Evolutionary conservation across 2,888 invertebrate genomes (phyloP).

Genomic region (Nemotelus pantherinus): DNA sequence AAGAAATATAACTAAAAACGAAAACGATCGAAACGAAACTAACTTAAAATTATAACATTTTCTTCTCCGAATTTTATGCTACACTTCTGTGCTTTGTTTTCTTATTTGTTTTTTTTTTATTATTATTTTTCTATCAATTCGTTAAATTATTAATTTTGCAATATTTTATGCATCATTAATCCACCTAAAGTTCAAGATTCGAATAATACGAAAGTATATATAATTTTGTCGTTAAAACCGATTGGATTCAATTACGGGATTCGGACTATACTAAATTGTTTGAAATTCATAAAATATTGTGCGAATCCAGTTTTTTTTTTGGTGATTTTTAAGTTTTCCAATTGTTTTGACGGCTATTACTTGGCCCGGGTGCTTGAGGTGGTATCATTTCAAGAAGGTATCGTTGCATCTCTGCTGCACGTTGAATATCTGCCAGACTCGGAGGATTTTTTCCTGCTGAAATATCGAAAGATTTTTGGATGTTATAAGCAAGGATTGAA

Average conservation of each 20-base stretch:
- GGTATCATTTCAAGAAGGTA: slow-evolving; percentile 97
- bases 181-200: too few species aligned
- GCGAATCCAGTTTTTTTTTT: neutral
- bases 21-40: slow-evolving; percentile 3
- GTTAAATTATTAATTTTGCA: too few species aligned
- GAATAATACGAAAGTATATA: too few species aligned
- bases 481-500: too few species aligned
- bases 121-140: too few species aligned
- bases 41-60: slow-evolving; percentile 16
- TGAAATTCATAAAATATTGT: too few species aligned
- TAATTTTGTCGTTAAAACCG: too few species aligned
- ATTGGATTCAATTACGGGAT: too few species aligned
- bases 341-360: slow-evolving; percentile 64
- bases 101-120: too few species aligned
- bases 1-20: slow-evolving; percentile 38
- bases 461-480: slow-evolving; percentile 42
- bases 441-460: slow-evolving; percentile 61
- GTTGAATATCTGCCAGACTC: slow-evolving; percentile 79
- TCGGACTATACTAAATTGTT: too few species aligned
- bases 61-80: neutral
- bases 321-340: slow-evolving; percentile 63
- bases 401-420: slow-evolving; percentile 88
- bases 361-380: slow-evolving; percentile 64
- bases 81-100: neutral
- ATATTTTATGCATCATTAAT: too few species aligned